A percentile compares a stretch with the other conserved stretches of the same genome.
Conservation (phyloP, 1,140 invertebrate species). For the Scaptodrosophila lebanonensis region DNA sequence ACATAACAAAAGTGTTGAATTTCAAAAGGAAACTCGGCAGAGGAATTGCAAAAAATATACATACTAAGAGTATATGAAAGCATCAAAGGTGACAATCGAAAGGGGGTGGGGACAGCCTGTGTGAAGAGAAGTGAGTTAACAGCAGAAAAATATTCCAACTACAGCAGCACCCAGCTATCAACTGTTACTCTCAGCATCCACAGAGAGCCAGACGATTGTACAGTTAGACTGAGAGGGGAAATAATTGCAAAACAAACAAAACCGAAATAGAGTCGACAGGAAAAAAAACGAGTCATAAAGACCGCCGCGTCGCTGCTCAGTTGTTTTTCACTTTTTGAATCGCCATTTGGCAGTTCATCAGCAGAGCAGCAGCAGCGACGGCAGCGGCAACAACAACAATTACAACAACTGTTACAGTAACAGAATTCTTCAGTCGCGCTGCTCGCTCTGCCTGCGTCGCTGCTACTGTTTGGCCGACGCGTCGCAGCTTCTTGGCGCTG, state of each 20-base stretch:
- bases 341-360: constrained; percentile 51
- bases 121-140: constrained; percentile 13
- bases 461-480: constrained; percentile 3
- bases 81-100: constrained; percentile 28
- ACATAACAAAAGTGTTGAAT: constrained; percentile 39
- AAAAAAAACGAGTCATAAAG: constrained; percentile 49
- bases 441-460: constrained; percentile 6
- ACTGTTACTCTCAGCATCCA: constrained; percentile 5
- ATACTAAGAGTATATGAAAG: no score
- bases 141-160: no score
- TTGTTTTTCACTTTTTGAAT: constrained; percentile 41
- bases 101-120: background rate
- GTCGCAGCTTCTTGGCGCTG: constrained; percentile 28
- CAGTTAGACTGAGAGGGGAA: constrained; percentile 44
- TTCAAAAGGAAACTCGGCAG: constrained; percentile 46
- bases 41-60: constrained; percentile 13
- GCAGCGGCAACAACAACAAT: constrained; percentile 3
- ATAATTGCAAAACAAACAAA: constrained; percentile 64
- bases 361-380: constrained; percentile 13
- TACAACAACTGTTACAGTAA: background rate
- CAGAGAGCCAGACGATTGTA: background rate
- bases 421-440: no score
- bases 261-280: background rate
- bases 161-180: constrained; percentile 5
- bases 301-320: constrained; percentile 53